Evolutionary conservation across 2,888 invertebrate genomes (phyloP).

Genomic region (Cosmorhoe ocellata): DNA sequence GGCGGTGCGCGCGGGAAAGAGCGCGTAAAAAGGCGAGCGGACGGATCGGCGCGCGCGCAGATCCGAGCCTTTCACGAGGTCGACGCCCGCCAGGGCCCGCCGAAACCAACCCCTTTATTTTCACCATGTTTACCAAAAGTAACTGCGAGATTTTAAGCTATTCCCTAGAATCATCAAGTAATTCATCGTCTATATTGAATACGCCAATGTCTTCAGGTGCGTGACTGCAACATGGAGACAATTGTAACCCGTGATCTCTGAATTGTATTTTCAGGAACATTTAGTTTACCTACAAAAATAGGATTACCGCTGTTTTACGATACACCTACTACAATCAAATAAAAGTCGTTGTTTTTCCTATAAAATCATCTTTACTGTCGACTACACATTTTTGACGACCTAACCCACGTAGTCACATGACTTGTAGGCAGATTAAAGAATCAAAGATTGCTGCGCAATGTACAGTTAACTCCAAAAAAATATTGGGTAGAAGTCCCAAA

Average conservation of each 20-base stretch:
- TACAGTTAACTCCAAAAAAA: background rate
- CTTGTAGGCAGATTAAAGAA: constrained; percentile 45
- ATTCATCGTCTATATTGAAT: constrained; percentile 31
- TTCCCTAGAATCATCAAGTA: constrained; percentile 1
- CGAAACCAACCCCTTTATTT: constrained; percentile 62
- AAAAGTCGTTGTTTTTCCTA: constrained; percentile 52
- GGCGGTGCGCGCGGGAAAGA: constrained; percentile 65
- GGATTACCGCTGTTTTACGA: constrained; percentile 61
- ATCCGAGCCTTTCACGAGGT: constrained; percentile 77
- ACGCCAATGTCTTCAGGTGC: constrained; percentile 50
- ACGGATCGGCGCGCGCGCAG: constrained; percentile 59
- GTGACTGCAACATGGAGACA: constrained; percentile 23
- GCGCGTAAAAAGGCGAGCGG: constrained; percentile 80
- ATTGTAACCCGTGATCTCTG: constrained; percentile 33
- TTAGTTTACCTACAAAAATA: constrained; percentile 60
- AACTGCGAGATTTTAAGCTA: constrained; percentile 39
- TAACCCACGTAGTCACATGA: constrained; percentile 61
- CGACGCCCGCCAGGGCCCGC: constrained; percentile 74
- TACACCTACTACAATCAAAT: constrained; percentile 63
- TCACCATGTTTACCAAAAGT: constrained; percentile 43
- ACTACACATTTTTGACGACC: constrained; percentile 49
- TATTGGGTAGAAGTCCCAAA: no score
- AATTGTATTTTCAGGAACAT: constrained; percentile 52
- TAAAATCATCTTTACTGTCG: constrained; percentile 63
- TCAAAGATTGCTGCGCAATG: constrained; percentile 1